These are phyloP conservation scores for Epinephelus awoara DNA, from an alignment of 2,797 vertebrate species.

Conservation along the genomic window DNA sequence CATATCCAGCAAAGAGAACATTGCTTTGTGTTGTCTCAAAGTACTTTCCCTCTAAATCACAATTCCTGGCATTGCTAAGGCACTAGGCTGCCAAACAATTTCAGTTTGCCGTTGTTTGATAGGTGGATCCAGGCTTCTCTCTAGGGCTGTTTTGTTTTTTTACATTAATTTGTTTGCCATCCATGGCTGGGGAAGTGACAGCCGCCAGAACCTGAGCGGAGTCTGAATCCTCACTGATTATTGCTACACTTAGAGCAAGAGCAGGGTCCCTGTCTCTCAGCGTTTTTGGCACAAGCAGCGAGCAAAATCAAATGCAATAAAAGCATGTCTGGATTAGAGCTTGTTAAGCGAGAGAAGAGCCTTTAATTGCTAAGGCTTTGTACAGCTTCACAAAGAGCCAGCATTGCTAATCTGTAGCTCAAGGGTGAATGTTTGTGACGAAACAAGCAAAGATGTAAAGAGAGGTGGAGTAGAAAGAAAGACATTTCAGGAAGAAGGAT, in stretches of 20 bases:
- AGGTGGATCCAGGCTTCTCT: slow-evolving; percentile 65
- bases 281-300: slow-evolving; percentile 73
- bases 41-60: slow-evolving; percentile 57
- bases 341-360: slow-evolving; percentile 82
- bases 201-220: slow-evolving; percentile 58
- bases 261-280: slow-evolving; percentile 71
- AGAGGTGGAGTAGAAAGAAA: slow-evolving; percentile 49
- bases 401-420: slow-evolving; percentile 84
- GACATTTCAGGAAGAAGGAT: slow-evolving; percentile 50
- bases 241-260: slow-evolving; percentile 62
- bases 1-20: slow-evolving; percentile 28
- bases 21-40: slow-evolving; percentile 55
- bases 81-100: slow-evolving; percentile 64
- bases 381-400: slow-evolving; percentile 81
- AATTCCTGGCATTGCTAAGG: slow-evolving; percentile 55
- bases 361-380: slow-evolving; percentile 85
- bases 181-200: slow-evolving; percentile 59
- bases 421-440: slow-evolving; percentile 82
- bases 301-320: slow-evolving; percentile 84
- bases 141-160: slow-evolving; percentile 32
- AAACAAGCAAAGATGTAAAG: slow-evolving; percentile 67
- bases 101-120: slow-evolving; percentile 59
- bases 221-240: slow-evolving; percentile 67
- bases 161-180: slow-evolving; percentile 54
- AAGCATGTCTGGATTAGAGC: slow-evolving; percentile 88